Conservation (phyloP, 1,140 invertebrate species). For the Paramacrobiotus metropolitanus region DNA sequence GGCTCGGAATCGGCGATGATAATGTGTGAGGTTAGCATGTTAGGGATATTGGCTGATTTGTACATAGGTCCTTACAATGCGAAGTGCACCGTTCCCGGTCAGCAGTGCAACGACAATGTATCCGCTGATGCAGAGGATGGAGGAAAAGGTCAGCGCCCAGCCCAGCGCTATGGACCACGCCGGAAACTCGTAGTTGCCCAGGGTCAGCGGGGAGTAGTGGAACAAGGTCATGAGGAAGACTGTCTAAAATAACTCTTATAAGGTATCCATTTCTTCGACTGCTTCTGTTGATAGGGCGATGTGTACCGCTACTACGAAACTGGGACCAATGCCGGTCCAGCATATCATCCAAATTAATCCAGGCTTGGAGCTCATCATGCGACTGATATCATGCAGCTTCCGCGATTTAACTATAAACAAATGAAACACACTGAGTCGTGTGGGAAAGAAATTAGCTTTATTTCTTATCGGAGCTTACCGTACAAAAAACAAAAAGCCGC, state of each 20-base stretch:
- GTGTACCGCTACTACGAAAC: conserved; percentile 39
- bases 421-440: neutral
- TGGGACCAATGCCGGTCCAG: conserved; percentile 50
- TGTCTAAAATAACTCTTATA: conserved; percentile 38
- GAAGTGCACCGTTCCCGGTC: conserved; percentile 51
- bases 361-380: conserved; percentile 46
- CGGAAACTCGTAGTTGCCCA: conserved; percentile 79
- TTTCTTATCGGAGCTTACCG: conserved; percentile 33
- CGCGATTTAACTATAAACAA: conserved; percentile 19
- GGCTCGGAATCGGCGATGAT: too few relatives aligned
- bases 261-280: neutral
- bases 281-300: neutral
- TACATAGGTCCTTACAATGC: conserved; percentile 55
- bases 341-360: conserved; percentile 42
- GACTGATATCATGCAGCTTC: conserved; percentile 36
- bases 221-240: conserved; percentile 87
- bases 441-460: neutral
- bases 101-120: conserved; percentile 69
- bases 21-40: neutral
- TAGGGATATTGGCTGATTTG: too few relatives aligned
- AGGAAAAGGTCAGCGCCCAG: conserved; percentile 77
- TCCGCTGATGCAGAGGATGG: conserved; percentile 83
- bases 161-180: conserved; percentile 83
- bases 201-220: conserved; percentile 77
- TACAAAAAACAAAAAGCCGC: conserved; percentile 75